Evolutionary conservation across 1,140 invertebrate genomes (phyloP), one percentile per base, ranked within the genome.

Genomic region (Goniozus legneri): DNA sequence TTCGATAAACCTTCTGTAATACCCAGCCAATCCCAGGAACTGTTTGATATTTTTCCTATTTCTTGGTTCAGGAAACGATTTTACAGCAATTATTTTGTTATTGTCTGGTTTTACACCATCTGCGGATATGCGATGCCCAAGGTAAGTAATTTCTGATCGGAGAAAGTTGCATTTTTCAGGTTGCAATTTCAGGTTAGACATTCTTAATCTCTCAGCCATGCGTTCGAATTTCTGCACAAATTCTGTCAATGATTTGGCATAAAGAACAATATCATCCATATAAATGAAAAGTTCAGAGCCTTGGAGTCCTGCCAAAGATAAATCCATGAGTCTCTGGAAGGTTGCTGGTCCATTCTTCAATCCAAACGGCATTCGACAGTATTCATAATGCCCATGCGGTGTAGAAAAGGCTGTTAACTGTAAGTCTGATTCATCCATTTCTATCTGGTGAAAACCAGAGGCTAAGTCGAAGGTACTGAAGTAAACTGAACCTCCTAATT

Each of bases 361-460:
- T n/a, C 30, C 42, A 8, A 44, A 44, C 0, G 34, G 41, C 41
- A 50, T 44, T 0, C 41, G 34, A 0, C 14, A 7, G 0, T 22
- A 50, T 1, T 50, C 22, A 2, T 50, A 50, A 10, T 50, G 41
- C 0, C 24, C 40, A 1, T 50, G n/a, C 0, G 35, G 34, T 0
- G 35, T 50, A 0, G 31, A 10, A 1, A 44, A 50, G 0, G 47
- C 27, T 0, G 47, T 44, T 8, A 27, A 27, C 4, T 40, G 10
- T 8, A 15, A 14, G 14, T 41, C 27, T 10, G 1, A 8, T 10
- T 16, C 1, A 7, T 32, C 14, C 27, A 41, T 41, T 12, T 12
- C 2, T 6, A 32, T 18, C 27, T 41, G 27, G 12, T 41, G 39
- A 18, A 41, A 41, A 43, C n/a, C n/a, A n/a, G n/a, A n/a, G n/a